These are phyloP conservation scores for Sphecodes monilicornis DNA, from an alignment of 2,888 invertebrate genomes.

Conservation along the genomic window DNA sequence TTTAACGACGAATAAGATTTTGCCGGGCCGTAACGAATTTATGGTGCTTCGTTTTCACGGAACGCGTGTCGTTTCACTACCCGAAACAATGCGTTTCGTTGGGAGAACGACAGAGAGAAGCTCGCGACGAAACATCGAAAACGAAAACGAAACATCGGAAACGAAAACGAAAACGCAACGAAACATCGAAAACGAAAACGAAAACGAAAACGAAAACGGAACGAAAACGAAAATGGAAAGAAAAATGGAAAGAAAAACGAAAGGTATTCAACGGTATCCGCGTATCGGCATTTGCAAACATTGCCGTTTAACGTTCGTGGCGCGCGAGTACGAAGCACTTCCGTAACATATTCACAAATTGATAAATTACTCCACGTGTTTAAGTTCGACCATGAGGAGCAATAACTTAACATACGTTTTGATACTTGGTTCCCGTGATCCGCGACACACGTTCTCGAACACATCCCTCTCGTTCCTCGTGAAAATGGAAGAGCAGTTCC, in stretches of 20 bases:
- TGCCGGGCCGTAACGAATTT: background rate
- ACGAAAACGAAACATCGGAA: too few relatives aligned
- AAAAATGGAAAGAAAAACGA: background rate
- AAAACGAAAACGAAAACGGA: background rate
- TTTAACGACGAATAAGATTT: background rate
- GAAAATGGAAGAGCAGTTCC: conserved; percentile 10
- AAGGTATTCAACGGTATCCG: conserved; percentile 37
- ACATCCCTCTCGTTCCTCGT: conserved; percentile 43
- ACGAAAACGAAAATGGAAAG: background rate
- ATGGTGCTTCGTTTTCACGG: background rate
- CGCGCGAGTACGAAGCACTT: conserved; percentile 72
- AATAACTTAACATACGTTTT: conserved; percentile 76
- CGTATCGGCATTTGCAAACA: conserved; percentile 61
- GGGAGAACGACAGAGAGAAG: background rate
- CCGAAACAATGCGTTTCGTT: background rate
- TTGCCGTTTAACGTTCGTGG: conserved; percentile 63
- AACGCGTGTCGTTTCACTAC: background rate
- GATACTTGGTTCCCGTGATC: conserved; percentile 67
- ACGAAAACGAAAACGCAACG: background rate
- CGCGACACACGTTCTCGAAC: conserved; percentile 41
- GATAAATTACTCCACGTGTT: conserved; percentile 77
- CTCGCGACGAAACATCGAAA: too few relatives aligned
- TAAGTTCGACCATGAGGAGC: conserved; percentile 75
- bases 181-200: background rate
- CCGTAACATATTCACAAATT: conserved; percentile 76